Evolutionary conservation across 2,797 vertebrate species (phyloP).

Genomic region (Centroberyx gerrardi): DNA sequence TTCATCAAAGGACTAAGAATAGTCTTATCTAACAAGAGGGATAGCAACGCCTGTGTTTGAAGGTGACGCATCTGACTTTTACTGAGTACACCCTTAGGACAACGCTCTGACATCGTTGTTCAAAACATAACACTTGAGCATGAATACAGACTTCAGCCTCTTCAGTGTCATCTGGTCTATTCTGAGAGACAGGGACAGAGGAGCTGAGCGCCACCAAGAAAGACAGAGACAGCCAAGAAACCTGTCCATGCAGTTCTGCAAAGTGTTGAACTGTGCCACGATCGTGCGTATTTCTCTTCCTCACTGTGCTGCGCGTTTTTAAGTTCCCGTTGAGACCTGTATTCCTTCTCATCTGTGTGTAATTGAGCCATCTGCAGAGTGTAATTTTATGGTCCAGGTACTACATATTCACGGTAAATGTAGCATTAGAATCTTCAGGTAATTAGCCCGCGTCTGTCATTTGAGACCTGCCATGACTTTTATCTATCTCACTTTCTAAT

Average conservation of each 20-base stretch:
- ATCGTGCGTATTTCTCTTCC: conserved; percentile 20
- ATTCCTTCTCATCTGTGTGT: conserved; percentile 56
- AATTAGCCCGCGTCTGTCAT: conserved; percentile 65
- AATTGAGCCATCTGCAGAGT: conserved; percentile 56
- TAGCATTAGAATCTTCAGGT: conserved; percentile 56
- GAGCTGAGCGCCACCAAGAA: conserved; percentile 5
- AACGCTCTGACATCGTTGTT: conserved; percentile 30
- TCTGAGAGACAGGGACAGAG: neutral
- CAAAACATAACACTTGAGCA: conserved; percentile 60
- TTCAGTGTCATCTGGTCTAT: neutral
- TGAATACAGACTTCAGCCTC: conserved; percentile 19
- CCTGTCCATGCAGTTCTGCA: neutral
- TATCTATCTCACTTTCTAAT: conserved; percentile 59
- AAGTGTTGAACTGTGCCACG: conserved; percentile 1
- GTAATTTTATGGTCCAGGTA: conserved; percentile 52
- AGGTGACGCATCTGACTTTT: conserved; percentile 22
- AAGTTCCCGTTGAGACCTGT: conserved; percentile 59
- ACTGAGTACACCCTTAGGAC: conserved; percentile 26
- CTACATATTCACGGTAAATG: conserved; percentile 50
- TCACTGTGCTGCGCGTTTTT: conserved; percentile 6
- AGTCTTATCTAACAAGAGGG: conserved; percentile 31
- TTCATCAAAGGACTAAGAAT: conserved; percentile 51
- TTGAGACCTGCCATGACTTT: conserved; percentile 45
- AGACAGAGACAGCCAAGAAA: neutral
- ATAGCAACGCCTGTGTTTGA: conserved; percentile 8